Percentiles rank a stretch among this genome's conserved stretches.
phyloP scores from a whole-genome alignment of 2,797 vertebrate genomes.

The Pangasius djambal region DNA sequence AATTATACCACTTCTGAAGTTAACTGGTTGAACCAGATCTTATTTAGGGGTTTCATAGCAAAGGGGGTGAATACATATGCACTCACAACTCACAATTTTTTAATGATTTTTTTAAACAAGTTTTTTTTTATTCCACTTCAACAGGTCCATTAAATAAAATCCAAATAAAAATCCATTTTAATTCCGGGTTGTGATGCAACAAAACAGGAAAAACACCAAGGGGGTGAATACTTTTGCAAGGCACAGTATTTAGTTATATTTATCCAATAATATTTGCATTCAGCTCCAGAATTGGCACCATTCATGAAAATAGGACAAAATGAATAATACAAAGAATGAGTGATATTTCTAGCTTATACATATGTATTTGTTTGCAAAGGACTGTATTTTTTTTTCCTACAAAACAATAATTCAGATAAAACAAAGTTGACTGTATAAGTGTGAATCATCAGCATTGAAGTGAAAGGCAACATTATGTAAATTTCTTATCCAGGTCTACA shows the following conservation, averaged over 20 bases:
- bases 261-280: background rate
- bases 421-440: background rate
- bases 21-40: too few species aligned
- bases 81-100: too few species aligned
- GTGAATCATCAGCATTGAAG: background rate
- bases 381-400: background rate
- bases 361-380: background rate
- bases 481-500: background rate
- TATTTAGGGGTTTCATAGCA: too few species aligned
- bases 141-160: too few species aligned
- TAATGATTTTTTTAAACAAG: too few species aligned
- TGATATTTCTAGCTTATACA: background rate
- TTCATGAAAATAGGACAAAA: background rate
- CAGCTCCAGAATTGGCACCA: background rate
- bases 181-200: too few species aligned
- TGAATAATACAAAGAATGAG: background rate
- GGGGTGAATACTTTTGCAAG: too few species aligned
- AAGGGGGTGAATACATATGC: too few species aligned
- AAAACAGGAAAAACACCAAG: too few species aligned
- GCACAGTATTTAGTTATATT: background rate
- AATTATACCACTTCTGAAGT: too few species aligned
- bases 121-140: too few species aligned
- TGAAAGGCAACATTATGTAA: background rate
- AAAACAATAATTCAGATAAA: background rate
- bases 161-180: too few species aligned